phyloP scores from a whole-genome alignment of 1,140 invertebrate genomes.

The Dryas iulia region DNA sequence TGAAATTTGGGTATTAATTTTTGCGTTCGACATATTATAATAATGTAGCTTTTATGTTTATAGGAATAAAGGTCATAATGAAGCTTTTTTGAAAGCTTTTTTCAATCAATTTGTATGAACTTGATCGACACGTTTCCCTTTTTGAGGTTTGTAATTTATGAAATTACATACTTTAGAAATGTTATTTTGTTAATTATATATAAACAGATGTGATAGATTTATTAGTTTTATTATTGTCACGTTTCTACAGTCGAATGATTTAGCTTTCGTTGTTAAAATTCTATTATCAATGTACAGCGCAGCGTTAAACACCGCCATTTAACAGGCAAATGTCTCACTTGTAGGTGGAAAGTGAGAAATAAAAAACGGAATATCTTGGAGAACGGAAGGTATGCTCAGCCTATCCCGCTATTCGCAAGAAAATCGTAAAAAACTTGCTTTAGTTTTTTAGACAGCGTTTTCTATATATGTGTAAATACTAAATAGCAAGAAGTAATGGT shows the following conservation, averaged over 20 bases:
- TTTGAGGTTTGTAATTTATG: not conserved
- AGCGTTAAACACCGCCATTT: not conserved
- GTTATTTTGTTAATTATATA: not conserved
- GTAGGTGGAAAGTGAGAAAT: too few relatives aligned
- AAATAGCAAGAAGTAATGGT: too few relatives aligned
- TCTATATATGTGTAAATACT: too few relatives aligned
- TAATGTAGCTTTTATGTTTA: not conserved
- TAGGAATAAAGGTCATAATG: not conserved
- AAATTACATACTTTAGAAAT: not conserved
- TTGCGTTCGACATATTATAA: not conserved
- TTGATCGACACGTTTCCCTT: conserved; percentile 4
- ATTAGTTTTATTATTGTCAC: not conserved
- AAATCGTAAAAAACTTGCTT: too few relatives aligned
- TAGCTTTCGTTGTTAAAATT: not conserved
- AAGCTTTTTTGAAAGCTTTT: not conserved
- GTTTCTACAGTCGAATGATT: not conserved
- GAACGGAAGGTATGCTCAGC: too few relatives aligned
- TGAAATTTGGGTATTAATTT: conserved; percentile 43
- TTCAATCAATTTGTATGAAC: not conserved
- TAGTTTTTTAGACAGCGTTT: too few relatives aligned
- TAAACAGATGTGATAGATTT: not conserved
- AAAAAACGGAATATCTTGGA: too few relatives aligned
- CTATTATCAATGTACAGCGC: too few relatives aligned
- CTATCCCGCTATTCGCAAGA: too few relatives aligned
- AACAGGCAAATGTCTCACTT: too few relatives aligned